Evolutionary conservation across 1,140 invertebrate genomes (phyloP).

Genomic region (Drosophila tropicalis): DNA sequence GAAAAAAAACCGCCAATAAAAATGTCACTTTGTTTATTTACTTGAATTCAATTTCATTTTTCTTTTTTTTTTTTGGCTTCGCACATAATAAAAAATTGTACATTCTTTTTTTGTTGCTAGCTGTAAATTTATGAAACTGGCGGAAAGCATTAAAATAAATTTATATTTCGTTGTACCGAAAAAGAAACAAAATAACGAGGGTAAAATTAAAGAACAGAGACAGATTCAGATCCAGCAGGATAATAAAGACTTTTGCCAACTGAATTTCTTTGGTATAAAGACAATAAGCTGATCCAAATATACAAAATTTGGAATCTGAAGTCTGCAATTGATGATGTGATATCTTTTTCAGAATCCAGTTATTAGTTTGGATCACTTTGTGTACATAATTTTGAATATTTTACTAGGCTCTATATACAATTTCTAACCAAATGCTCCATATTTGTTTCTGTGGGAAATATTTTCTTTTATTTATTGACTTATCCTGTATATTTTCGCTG

Average conservation of each 20-base stretch:
- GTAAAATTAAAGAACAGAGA: not conserved
- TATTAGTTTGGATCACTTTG: too few species aligned
- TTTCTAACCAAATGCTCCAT: not conserved
- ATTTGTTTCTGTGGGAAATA: not conserved
- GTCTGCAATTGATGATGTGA: too few species aligned
- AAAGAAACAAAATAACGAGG: not conserved
- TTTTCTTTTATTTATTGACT: conserved; percentile 24
- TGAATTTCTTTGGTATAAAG: not conserved
- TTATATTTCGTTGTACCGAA: conserved; percentile 11
- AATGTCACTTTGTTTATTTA: conserved; percentile 56
- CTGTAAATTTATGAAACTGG: conserved; percentile 42
- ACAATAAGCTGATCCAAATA: too few species aligned
- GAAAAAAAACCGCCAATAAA: conserved; percentile 57
- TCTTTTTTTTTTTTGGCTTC: conserved; percentile 49
- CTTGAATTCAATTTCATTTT: conserved; percentile 61
- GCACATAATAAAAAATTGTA: conserved; percentile 51
- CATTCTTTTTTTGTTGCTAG: conserved; percentile 18
- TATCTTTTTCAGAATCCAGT: too few species aligned
- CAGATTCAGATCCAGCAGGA: not conserved
- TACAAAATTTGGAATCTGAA: not conserved
- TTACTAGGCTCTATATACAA: too few species aligned
- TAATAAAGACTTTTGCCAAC: not conserved
- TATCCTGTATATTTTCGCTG: conserved; percentile 38
- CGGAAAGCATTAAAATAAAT: conserved; percentile 33
- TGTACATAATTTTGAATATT: too few species aligned